A percentile compares a stretch with the other conserved stretches of the same genome.
These are phyloP conservation scores for Artemia sinica DNA, from an alignment of 2,888 invertebrate species.

Conservation along the genomic window DNA sequence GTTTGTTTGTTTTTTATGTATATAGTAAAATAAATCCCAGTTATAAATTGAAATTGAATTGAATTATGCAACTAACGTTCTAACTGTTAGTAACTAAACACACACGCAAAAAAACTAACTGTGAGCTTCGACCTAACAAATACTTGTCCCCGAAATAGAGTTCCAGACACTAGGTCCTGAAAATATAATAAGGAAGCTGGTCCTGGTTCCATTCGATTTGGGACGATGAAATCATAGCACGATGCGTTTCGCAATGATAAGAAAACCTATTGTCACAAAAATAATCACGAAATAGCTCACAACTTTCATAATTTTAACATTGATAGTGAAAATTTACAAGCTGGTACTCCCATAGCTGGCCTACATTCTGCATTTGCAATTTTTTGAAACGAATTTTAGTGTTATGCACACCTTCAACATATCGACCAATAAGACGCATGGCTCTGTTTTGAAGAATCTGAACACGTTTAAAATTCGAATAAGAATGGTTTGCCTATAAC, in stretches of 20 bases:
- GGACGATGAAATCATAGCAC: neutral
- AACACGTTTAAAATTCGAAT: neutral
- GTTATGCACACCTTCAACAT: no score
- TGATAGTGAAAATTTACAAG: neutral
- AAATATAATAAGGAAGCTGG: neutral
- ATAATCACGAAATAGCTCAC: neutral
- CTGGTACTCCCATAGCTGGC: slow-evolving; percentile 10
- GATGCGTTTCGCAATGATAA: neutral
- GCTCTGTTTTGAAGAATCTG: neutral
- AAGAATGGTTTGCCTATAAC: neutral
- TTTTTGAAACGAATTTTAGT: no score
- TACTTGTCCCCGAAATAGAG: no score
- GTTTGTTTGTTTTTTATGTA: no score
- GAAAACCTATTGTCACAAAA: neutral
- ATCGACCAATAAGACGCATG: neutral
- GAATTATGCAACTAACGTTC: no score
- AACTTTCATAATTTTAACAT: neutral
- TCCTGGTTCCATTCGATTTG: neutral
- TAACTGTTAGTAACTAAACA: no score
- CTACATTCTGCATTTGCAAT: no score
- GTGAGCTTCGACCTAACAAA: slow-evolving; percentile 9
- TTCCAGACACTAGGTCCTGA: neutral
- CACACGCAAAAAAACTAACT: neutral
- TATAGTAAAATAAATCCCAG: no score
- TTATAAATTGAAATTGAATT: no score